A percentile compares a stretch with the other conserved stretches of the same genome.
These are phyloP conservation scores for Eulemur macaco DNA, from an alignment of 2,113 vertebrate genomes.

Conservation along the genomic window DNA sequence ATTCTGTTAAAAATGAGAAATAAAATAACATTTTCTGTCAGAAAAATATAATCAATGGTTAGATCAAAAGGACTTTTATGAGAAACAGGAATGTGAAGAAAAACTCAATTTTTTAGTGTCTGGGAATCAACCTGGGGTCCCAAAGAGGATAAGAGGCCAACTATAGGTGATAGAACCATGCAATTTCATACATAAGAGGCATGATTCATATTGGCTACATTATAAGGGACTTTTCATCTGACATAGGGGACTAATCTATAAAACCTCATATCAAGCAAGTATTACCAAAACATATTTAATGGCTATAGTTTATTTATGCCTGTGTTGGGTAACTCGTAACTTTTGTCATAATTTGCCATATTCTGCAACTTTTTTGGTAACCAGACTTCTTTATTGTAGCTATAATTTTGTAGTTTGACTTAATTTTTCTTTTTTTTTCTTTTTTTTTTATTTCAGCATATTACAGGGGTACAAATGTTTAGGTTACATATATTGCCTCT, in stretches of 20 bases:
- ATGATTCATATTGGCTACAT: background rate
- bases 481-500: too few relatives aligned
- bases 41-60: background rate
- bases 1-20: background rate
- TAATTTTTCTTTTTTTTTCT: background rate
- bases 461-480: too few relatives aligned
- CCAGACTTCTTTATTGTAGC: background rate
- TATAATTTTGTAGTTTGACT: background rate
- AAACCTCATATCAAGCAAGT: background rate
- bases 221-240: background rate
- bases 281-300: background rate
- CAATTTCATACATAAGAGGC: background rate
- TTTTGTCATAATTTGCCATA: background rate
- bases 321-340: background rate
- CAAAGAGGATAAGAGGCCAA: background rate
- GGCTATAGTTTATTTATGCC: background rate
- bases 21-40: background rate
- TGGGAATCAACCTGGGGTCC: background rate
- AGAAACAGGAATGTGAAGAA: background rate
- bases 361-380: background rate
- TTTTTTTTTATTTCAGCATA: too few relatives aligned
- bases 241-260: background rate
- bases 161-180: background rate
- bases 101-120: background rate
- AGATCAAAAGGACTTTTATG: background rate